Evolutionary conservation across 2,888 invertebrate species (phyloP), one percentile per base, ranked within the genome.

Genomic region (Isoperla grammatica): DNA sequence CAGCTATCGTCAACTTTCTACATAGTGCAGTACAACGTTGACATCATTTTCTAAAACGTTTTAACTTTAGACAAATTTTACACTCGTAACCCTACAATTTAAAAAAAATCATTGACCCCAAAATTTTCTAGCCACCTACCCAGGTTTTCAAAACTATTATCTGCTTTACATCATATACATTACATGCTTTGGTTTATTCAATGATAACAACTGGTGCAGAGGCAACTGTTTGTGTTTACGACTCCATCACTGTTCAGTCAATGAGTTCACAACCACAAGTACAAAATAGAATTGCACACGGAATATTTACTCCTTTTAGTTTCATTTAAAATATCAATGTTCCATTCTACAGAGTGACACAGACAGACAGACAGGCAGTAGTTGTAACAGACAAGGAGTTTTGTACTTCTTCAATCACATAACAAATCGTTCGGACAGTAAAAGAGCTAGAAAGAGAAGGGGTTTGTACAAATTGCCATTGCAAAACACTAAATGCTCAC

Each of bases 161-260:
- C 63, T 63, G 61, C 61, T 61, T 61, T 61, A 43, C 50, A 63
- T 61, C 59, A 45, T 45, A 45, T 45, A 45, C 45, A 45, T 61
- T 62, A 62, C 59, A 58, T 63, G 60, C 64, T 64, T 64, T 64
- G 64, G 64, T 64, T 64, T 61, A 59, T 59, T 35, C 56, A 39
- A 37, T 60, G 20, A 61, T 57, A 62, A 62, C 57, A 62, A 59
- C 56, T 59, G 62, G 45, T 57, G 61, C 57, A 61, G 46, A 57
- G 57, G 46, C 57, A 48, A 29, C 4, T 12, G 40, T 13, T 58
- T 58, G 57, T 13, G 15, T 42, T 57, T 48, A 22, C 37, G 40
- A 17, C 37, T 35, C 35, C 53, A 53, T 35, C 35, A 43, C 46
- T 19, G 40, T 56, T 55, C 61, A 57, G 61, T 57, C 60, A 57